A percentile compares a stretch with the other conserved stretches of the same genome.
phyloP scores from a whole-genome alignment of 92 coral and sea anemone genomes.

The Plumapathes pennacea region DNA sequence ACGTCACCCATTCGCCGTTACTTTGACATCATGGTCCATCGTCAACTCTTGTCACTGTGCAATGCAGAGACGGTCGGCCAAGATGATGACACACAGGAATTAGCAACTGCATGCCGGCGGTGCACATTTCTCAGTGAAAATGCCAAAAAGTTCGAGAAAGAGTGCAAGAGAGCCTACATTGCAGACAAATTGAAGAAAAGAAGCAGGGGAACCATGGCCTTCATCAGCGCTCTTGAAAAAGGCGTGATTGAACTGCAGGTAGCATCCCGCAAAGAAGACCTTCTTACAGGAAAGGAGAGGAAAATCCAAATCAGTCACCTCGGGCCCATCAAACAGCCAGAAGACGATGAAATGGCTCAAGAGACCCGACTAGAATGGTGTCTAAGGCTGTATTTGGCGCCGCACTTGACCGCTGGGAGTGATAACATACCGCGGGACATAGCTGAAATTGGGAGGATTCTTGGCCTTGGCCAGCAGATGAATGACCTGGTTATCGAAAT shows the following conservation, averaged over 20 bases:
- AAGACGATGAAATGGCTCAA: neutral
- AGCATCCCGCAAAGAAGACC: conserved; percentile 23
- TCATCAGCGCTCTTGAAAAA: conserved; percentile 46
- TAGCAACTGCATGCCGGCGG: conserved; percentile 70
- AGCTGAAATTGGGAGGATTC: too few relatives aligned
- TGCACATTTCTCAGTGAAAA: conserved; percentile 69
- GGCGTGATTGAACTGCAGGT: conserved; percentile 32
- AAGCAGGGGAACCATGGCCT: conserved; percentile 31
- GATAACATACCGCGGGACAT: too few relatives aligned
- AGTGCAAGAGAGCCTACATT: conserved; percentile 43
- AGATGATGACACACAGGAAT: conserved; percentile 29
- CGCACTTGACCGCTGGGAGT: too few relatives aligned
- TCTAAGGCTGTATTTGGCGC: conserved; percentile 48
- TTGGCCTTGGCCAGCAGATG: too few relatives aligned
- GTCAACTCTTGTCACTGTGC: conserved; percentile 34
- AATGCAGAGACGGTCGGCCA: neutral
- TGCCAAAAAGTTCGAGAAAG: conserved; percentile 60
- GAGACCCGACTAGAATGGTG: conserved; percentile 46
- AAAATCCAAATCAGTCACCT: conserved; percentile 54
- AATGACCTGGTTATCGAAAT: too few relatives aligned
- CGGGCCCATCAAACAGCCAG: conserved; percentile 28
- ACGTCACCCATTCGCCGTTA: conserved; percentile 96
- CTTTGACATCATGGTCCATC: conserved; percentile 82
- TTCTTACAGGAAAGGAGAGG: conserved; percentile 35
- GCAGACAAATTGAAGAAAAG: conserved; percentile 49